Evolutionary conservation across 1,140 invertebrate genomes (phyloP), one percentile per base, ranked within the genome.

Genomic region (Ceratosolen fusciceps): DNA sequence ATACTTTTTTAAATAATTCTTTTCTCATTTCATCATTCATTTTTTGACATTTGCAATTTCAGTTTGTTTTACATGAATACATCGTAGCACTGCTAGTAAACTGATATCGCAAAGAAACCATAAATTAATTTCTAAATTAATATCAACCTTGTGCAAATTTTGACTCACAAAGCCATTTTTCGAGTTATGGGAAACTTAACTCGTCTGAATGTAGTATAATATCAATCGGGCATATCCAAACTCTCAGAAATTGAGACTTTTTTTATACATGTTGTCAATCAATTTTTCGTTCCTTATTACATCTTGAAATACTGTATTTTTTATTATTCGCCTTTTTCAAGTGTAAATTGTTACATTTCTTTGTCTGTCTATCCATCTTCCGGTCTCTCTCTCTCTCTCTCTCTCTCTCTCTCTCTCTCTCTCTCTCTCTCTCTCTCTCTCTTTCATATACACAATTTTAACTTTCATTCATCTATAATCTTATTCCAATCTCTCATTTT

Each of bases 271-370:
- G 56, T 81, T 79, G 81, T 82, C 80, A 60, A 39, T 16, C 60
- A 74, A 60, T 52, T 75, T 24, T 62, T 24, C 16, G 9, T 80
- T 82, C 83, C 24, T 80, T 74, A 81, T 81, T 79, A 58, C 67
- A 39, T 77, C 26, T 70, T 73, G 67, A 56, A 77, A 76, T 76
- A 76, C 74, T 76, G 74, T 21, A 68, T 68, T 49, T 68, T 65
- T 65, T 29, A 26, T 49, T 60, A 52, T 26, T n/a, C n/a, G 5
- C 60, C 60, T 12, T 24, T 34, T 47, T n/a, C 68, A 52, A 10
- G 1, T 29, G 68, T 12, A 37, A n/a, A 68, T 47, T 14, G 10
- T 16, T 56, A 14, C 29, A 7, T 19, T 19, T 71, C n/a, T 4
- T 21, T 56, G 9, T 21, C 14, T 26, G 2, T 43, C 43, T n/a